Base-by-base conservation (phyloP, 1,140 invertebrate genomes). In the Bombyx mandarina region DNA sequence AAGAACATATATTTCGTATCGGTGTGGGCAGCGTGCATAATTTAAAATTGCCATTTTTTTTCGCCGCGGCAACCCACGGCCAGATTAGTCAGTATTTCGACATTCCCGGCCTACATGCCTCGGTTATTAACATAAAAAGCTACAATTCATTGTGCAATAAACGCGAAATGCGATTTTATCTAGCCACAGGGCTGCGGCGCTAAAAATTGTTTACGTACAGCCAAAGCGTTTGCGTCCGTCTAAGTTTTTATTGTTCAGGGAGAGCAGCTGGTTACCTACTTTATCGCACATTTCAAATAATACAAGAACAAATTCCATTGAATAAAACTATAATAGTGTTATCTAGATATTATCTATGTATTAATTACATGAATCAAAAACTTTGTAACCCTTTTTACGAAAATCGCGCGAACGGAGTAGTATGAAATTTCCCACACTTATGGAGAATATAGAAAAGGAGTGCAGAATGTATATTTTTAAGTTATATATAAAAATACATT, bases 21-120 rank as follows among this genome's bases (percentile, higher is more conserved):
- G 60, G 67, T 76, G 82, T 85, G 79, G 82, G 82, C 67, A 82
- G 82, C 67, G 73, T 83, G 73, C 73, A 85, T 85, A 85, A 85
- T 85, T 82, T 81, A 71, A 85, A 85, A 86, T 86, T 83, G 79
- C 79, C 77, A 82, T 83, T 83, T 86, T 72, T 77, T 84, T 81
- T 75, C 65, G 57, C 67, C 61, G 69, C 60, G 71, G 62, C 80
- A 66, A 67, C 82, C 82, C 82, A 85, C 82, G 71, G 61, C 61
- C 66, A 58, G 79, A 77, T 85, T 85, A 85, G 82, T 85, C 82
- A 85, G 79, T 79, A 73, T 82, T 82, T 82, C 82, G 78, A 82
- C 82, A 85, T 82, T 72, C 72, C 47, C 71, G 64, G 69, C 79
- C 79, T 70, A 79, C 79, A 63, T 64, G 68, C 64, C 50, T 51